Conservation (phyloP, 2,888 invertebrate species). For the Myathropa florea region DNA sequence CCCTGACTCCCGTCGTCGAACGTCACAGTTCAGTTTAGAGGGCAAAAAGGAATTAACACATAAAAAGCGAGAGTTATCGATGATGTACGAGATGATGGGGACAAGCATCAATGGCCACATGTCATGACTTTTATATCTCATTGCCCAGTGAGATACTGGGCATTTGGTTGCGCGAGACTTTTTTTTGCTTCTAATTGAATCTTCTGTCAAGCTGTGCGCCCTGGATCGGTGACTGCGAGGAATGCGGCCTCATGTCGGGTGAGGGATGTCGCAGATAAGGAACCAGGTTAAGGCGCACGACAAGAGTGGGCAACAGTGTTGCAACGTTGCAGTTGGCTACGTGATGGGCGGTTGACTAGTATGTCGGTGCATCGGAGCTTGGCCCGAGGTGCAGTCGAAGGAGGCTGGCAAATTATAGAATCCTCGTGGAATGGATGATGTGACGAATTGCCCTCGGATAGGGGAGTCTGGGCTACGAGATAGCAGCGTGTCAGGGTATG, state of each 20-base stretch:
- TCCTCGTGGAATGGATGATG: neutral
- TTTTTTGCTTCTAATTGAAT: constrained; percentile 20
- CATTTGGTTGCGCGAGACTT: neutral
- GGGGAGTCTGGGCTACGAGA: neutral
- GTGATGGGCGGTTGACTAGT: neutral
- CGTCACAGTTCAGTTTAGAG: constrained; percentile 35
- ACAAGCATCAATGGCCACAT: constrained; percentile 44
- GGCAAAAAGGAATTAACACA: constrained; percentile 30
- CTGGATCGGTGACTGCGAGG: constrained; percentile 24
- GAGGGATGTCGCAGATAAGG: neutral
- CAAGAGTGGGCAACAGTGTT: neutral
- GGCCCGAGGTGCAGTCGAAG: neutral
- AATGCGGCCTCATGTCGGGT: constrained; percentile 27
- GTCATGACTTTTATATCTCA: constrained; percentile 39
- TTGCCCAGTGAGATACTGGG: constrained; percentile 37
- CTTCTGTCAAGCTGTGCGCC: constrained; percentile 35
- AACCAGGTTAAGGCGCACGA: neutral
- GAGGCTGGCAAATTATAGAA: neutral
- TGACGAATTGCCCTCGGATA: neutral
- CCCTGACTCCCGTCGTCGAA: constrained; percentile 2
- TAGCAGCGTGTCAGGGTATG: no score
- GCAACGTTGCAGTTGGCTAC: neutral
- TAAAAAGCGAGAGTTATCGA: constrained; percentile 56
- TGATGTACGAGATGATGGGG: constrained; percentile 43
- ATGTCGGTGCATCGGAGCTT: neutral